These are phyloP conservation scores for Zaprionus taronus DNA, from an alignment of 1,140 invertebrate species.

Conservation along the genomic window DNA sequence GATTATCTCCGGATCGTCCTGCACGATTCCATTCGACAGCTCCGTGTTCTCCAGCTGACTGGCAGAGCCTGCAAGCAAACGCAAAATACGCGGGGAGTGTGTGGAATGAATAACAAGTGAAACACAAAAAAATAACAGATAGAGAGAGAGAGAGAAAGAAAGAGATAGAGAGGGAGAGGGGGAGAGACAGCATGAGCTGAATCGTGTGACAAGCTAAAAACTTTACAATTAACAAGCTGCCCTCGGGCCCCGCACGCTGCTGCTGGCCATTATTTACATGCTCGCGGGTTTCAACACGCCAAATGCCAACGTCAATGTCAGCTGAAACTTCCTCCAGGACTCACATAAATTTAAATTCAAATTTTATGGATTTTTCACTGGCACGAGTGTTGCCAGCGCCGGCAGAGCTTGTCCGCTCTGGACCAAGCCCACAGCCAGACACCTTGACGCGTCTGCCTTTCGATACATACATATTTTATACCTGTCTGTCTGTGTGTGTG, in stretches of 20 bases:
- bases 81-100: not conserved
- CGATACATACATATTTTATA: conserved; percentile 20
- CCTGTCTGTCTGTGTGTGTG: not conserved
- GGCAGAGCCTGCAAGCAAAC: conserved; percentile 78
- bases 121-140: not conserved
- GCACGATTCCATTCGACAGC: conserved; percentile 84
- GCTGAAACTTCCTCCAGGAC: conserved; percentile 41
- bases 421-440: conserved; percentile 29
- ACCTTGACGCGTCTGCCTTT: conserved; percentile 36
- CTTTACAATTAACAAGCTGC: conserved; percentile 66
- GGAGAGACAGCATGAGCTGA: conserved; percentile 6
- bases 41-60: conserved; percentile 83
- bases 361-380: conserved; percentile 72
- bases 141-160: not conserved
- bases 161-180: not conserved
- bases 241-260: conserved; percentile 16
- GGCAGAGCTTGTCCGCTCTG: conserved; percentile 2
- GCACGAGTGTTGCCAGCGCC: not conserved
- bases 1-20: conserved; percentile 90
- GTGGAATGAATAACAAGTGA: not conserved
- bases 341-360: conserved; percentile 81
- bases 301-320: conserved; percentile 34
- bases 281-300: conserved; percentile 54
- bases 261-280: conserved; percentile 64
- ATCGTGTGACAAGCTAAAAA: conserved; percentile 45